Conservation (phyloP, 2,888 invertebrate species). For the Polymixis flavicincta region DNA sequence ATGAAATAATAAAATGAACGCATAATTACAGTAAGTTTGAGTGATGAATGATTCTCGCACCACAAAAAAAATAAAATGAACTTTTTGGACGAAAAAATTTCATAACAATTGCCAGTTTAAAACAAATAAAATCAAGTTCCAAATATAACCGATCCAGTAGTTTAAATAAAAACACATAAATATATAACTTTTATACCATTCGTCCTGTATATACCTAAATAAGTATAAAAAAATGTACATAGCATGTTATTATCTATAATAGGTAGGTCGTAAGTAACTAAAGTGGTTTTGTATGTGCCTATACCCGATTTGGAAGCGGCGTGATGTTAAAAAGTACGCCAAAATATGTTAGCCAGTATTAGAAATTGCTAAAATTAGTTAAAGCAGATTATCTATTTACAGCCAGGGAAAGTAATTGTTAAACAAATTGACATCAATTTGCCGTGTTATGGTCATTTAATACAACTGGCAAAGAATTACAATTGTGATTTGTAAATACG, state of each 20-base stretch:
- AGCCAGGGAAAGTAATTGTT: not conserved
- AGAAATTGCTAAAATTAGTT: constrained; percentile 23
- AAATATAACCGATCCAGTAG: constrained; percentile 30
- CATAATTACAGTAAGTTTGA: not conserved
- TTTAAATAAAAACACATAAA: constrained; percentile 25
- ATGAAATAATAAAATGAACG: not conserved
- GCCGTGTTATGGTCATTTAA: not conserved
- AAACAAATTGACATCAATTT: not conserved
- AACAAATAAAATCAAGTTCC: not conserved
- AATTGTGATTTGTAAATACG: not conserved
- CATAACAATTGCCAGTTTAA: not conserved
- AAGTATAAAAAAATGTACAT: constrained; percentile 40
- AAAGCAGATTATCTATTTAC: constrained; percentile 8
- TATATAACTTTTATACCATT: constrained; percentile 45
- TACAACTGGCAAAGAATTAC: not conserved
- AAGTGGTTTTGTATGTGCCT: constrained; percentile 62
- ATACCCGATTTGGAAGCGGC: constrained; percentile 51
- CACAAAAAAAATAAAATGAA: not conserved
- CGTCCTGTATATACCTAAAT: constrained; percentile 57
- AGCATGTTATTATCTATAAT: constrained; percentile 34
- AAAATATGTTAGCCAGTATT: constrained; percentile 49
- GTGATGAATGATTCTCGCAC: not conserved
- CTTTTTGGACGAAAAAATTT: not conserved
- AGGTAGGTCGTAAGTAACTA: constrained; percentile 41
- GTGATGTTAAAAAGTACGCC: constrained; percentile 43